phyloP scores from a whole-genome alignment of 2,888 invertebrate species.

The Ellobium chinense region DNA sequence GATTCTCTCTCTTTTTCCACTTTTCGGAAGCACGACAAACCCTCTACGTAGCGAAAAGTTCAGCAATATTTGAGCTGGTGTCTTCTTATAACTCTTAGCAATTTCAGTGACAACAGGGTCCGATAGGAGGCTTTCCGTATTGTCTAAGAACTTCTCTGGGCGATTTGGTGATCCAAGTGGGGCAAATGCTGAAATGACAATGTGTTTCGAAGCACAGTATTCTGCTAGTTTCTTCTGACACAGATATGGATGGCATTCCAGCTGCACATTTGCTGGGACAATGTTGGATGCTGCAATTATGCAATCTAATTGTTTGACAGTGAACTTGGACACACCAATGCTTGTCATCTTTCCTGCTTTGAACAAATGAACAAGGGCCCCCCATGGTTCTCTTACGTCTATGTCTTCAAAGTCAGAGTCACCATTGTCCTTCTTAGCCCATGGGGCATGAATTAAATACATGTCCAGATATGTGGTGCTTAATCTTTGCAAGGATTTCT shows the following conservation, averaged over 20 bases:
- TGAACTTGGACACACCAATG: conserved; percentile 71
- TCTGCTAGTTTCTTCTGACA: conserved; percentile 58
- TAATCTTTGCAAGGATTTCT: conserved; percentile 62
- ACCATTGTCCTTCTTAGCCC: conserved; percentile 59
- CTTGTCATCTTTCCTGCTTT: conserved; percentile 53
- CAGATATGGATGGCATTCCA: conserved; percentile 67
- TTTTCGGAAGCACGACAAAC: conserved; percentile 66
- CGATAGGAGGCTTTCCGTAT: conserved; percentile 50
- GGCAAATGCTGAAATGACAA: conserved; percentile 63
- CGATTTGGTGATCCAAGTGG: conserved; percentile 60
- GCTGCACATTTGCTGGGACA: conserved; percentile 64
- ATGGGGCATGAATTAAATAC: conserved; percentile 68
- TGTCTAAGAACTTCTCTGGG: neutral
- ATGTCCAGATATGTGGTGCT: conserved; percentile 63
- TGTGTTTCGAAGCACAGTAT: conserved; percentile 56
- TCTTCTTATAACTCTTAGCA: conserved; percentile 56
- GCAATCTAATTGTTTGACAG: conserved; percentile 56
- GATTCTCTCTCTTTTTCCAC: conserved; percentile 55
- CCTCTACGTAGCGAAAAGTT: conserved; percentile 61
- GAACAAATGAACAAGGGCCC: conserved; percentile 58
- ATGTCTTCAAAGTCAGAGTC: conserved; percentile 53
- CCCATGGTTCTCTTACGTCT: conserved; percentile 63
- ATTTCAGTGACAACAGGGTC: conserved; percentile 55
- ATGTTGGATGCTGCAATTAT: conserved; percentile 57
- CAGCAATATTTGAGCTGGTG: conserved; percentile 66